A percentile compares a stretch with the other conserved stretches of the same genome.
Evolutionary conservation across 2,113 vertebrate genomes (phyloP).

Genomic region (Hemiprocne comata): DNA sequence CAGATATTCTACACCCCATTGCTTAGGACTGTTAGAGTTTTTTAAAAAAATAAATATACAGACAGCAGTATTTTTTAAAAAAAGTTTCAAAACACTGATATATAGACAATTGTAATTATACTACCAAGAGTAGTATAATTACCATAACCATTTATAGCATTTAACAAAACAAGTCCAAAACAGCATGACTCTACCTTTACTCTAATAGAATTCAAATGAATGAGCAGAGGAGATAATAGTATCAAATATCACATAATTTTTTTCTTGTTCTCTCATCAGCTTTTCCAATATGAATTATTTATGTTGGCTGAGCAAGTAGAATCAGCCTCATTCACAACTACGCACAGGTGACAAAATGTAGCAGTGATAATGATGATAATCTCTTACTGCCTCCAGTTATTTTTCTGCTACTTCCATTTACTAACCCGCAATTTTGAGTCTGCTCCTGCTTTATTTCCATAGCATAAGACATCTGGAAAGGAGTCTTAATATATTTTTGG

Average conservation of each 20-base stretch:
- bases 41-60: not conserved
- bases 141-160: not conserved
- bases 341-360: constrained; percentile 8
- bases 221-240: not conserved
- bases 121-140: not conserved
- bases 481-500: not conserved
- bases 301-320: not conserved
- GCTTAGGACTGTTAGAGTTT: not conserved
- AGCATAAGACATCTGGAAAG: not conserved
- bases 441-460: not conserved
- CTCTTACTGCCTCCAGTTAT: not conserved
- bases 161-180: constrained; percentile 24
- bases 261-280: constrained; percentile 24
- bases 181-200: not conserved
- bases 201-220: constrained; percentile 23
- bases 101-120: not conserved
- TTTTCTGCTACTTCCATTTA: not conserved
- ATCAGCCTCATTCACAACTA: constrained; percentile 15
- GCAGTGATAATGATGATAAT: not conserved
- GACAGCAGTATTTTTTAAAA: not conserved
- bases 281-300: constrained; percentile 54
- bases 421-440: not conserved
- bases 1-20: not conserved
- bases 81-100: not conserved
- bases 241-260: not conserved